These are phyloP conservation scores for Tenualosa ilisha DNA, from an alignment of 2,797 vertebrate species.

Conservation along the genomic window DNA sequence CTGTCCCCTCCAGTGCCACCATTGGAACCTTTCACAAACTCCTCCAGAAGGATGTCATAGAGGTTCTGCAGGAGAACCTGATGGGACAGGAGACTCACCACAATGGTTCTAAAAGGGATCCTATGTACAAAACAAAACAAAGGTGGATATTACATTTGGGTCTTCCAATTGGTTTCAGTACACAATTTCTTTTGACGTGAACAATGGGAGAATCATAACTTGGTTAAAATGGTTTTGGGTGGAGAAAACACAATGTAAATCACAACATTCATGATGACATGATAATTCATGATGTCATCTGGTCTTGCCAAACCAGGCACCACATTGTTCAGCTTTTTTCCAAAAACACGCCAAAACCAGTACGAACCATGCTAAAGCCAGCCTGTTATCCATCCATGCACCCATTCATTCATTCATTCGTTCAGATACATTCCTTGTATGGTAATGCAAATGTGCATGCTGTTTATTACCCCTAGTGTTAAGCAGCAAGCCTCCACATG, in stretches of 20 bases:
- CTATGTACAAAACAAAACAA: conserved; percentile 60
- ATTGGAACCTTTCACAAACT: conserved; percentile 87
- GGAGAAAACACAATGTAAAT: neutral
- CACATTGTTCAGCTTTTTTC: neutral
- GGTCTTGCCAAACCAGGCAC: neutral
- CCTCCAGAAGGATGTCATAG: conserved; percentile 91
- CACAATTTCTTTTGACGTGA: neutral
- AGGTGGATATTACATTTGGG: neutral
- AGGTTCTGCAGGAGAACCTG: conserved; percentile 97
- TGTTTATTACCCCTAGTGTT: neutral
- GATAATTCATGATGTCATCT: neutral
- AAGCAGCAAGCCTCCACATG: neutral
- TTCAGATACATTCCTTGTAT: neutral
- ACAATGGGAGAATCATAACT: neutral
- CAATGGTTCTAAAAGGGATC: conserved; percentile 94
- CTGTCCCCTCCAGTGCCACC: conserved; percentile 62
- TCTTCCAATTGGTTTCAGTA: neutral
- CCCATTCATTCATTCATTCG: neutral
- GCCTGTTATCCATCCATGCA: neutral
- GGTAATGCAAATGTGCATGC: neutral
- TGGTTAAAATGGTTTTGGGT: neutral
- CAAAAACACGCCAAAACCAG: neutral
- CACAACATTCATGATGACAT: neutral
- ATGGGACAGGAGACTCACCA: conserved; percentile 95
- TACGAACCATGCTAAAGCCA: neutral